Base-by-base conservation (phyloP, 2,113 vertebrate species). In the Indri indri region DNA sequence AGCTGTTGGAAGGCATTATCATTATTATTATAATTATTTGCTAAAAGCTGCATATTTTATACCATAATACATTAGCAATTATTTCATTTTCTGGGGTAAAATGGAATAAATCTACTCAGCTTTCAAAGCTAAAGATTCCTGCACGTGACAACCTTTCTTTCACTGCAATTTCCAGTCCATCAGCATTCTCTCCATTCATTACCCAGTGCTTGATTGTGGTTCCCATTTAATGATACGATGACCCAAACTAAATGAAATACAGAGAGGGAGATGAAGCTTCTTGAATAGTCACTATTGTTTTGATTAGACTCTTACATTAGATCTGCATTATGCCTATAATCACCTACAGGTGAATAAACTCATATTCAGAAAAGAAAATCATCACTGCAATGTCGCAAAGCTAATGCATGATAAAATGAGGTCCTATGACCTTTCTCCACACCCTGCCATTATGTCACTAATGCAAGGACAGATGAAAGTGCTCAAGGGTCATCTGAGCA, bases 341-440 rank as follows among this genome's bases (percentile, higher is more conserved):
- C 23, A 14, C 8, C n/a, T 73, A 10, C 0, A 5, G 65, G 13
- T 27, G 27, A n/a, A 63, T 25, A 25, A 37, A 61, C 2, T 16
- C 12, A 0, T 2, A 8, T 54, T 47, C 22, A 45, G 45, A 37
- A 50, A 57, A 22, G 37, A 40, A 32, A 27, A 30, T 16, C 30
- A 3, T 23, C 37, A 7, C 12, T 8, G 11, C 34, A 40, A 25
- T 17, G n/a, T 20, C 50, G 61, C 34, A 40, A 74, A 82, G 57
- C 25, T 34, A 11, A 37, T 14, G 4, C 0, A 9, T 1, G 14
- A 50, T 9, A 4, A n/a, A 37, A 10, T 1, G 4, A n/a, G 47
- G 32, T 10, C 7, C 14, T 32, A 1, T 25, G 20, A 5, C 20
- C 13, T 16, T 37, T 23, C 45, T 27, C 34, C 0, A 3, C 2